Conservation (phyloP, 2,113 vertebrate species). For the Rhodinocichla rosea region DNA sequence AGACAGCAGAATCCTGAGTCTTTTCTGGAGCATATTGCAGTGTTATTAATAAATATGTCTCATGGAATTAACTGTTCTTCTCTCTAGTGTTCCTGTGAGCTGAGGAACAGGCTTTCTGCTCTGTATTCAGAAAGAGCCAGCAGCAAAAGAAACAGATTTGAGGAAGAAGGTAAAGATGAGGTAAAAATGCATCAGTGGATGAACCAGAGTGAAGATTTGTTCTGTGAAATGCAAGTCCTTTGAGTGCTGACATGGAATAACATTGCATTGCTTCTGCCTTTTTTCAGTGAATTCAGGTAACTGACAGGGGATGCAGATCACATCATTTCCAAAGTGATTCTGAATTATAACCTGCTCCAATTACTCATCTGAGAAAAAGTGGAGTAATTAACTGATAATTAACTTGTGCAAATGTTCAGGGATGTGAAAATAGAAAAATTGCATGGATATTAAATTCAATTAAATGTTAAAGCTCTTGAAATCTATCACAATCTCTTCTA, state of each 20-base stretch:
- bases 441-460: neutral
- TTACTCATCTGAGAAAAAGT: neutral
- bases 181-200: neutral
- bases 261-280: neutral
- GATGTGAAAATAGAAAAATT: neutral
- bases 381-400: neutral
- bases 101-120: neutral
- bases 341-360: neutral
- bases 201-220: neutral
- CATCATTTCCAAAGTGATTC: neutral
- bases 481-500: neutral
- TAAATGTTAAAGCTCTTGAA: neutral
- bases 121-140: neutral
- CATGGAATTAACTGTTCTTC: neutral
- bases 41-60: neutral
- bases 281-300: neutral
- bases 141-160: neutral
- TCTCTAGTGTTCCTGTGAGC: neutral
- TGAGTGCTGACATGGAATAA: neutral
- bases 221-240: neutral
- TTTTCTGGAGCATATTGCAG: neutral
- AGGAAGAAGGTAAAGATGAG: neutral
- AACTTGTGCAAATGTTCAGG: neutral
- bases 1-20: neutral
- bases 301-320: neutral